Conservation (phyloP, 2,888 invertebrate genomes). For the Hetaerina titia region DNA sequence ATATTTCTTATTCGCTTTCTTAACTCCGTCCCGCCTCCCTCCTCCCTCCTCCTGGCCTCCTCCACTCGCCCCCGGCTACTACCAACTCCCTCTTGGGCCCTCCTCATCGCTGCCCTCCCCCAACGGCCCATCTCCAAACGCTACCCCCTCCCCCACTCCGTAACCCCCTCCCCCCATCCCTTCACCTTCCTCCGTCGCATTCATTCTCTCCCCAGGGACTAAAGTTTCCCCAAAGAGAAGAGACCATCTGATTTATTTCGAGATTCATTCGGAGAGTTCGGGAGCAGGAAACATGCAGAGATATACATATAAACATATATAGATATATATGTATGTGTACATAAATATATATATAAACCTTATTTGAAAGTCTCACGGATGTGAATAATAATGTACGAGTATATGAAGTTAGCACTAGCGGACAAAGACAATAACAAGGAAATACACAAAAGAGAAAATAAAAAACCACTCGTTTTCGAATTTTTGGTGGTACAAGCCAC, state of each 20-base stretch:
- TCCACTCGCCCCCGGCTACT: neutral
- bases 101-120: neutral
- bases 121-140: neutral
- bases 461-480: too few species aligned
- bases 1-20: constrained; percentile 10
- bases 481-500: too few species aligned
- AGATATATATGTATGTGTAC: neutral
- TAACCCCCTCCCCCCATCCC: neutral
- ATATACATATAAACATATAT: neutral
- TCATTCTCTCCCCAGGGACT: neutral
- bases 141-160: neutral
- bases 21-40: neutral
- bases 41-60: neutral
- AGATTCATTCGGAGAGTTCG: neutral
- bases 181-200: neutral
- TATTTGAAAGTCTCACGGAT: too few species aligned
- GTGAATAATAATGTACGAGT: too few species aligned
- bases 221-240: neutral
- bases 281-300: neutral
- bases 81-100: neutral
- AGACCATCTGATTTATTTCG: neutral
- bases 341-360: neutral
- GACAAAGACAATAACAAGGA: too few species aligned
- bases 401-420: too few species aligned
- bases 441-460: too few species aligned